Base-by-base conservation (phyloP, 2,113 vertebrate genomes). In the Junco hyemalis region DNA sequence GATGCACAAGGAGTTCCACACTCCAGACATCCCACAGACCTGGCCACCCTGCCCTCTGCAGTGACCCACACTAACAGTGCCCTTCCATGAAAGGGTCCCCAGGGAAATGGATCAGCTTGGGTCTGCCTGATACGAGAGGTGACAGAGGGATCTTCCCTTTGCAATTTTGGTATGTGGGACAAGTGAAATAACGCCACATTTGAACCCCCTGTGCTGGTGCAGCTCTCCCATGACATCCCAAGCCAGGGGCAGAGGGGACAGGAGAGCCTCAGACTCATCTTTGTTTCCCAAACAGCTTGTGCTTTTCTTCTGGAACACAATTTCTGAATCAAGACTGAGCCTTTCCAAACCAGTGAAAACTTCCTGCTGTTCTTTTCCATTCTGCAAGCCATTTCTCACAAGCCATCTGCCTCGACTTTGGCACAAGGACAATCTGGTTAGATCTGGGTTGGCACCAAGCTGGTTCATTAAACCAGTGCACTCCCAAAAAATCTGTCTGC, bases 381-480 rank as follows among this genome's bases (percentile, higher is more conserved):
- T 60, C 63, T 35, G 17, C 73, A 92, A 94, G 56, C 22, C 13
- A 0, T 59, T 93, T 86, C 61, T 88, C 71, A 80, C 17, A 40
- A 86, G 53, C 85, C 86, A 92, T 90, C 86, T 94, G 94, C 74
- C 76, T 83, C 14, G 0, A 44, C 45, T 90, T 86, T 48, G 71
- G 77, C 69, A 79, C 3, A 2, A 47, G 28, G 40, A 90, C 74
- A 69, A 47, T 48, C 74, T 86, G 60, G 68, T 93, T 91, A 70
- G 63, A 81, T 45, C 23, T 11, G 18, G 25, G 28, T 5, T 88
- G 83, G 54, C 91, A 81, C 16, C 54, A 61, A 59, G 28, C 23
- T 4, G 5, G 5, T 47, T 54, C 35, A 72, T 54, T 47, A 83
- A 92, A 73, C 56, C 50, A 47, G 9, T 24, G 21, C 24, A 71